These are phyloP conservation scores for Oreohelix idahoensis DNA, from an alignment of 1,140 invertebrate genomes.

Conservation along the genomic window DNA sequence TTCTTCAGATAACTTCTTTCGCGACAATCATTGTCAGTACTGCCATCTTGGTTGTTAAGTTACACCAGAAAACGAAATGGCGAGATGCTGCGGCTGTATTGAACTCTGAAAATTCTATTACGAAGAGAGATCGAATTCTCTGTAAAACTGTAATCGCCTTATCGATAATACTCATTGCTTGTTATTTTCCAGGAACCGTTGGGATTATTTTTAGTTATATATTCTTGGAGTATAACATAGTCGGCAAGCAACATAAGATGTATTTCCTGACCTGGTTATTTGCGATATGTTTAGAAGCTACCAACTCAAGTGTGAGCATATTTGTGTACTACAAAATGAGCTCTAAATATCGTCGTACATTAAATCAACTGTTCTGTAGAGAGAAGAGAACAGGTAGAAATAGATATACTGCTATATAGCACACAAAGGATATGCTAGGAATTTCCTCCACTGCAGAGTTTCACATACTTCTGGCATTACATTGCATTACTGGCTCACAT, in stretches of 20 bases:
- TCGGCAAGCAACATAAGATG: background rate
- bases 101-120: background rate
- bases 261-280: background rate
- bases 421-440: too few species aligned
- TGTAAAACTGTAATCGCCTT: background rate
- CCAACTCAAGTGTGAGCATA: background rate
- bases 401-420: too few species aligned
- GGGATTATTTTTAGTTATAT: background rate
- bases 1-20: background rate
- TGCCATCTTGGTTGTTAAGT: background rate
- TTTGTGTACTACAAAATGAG: background rate
- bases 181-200: background rate
- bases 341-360: background rate
- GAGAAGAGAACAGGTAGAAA: background rate
- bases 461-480: too few species aligned
- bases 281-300: background rate
- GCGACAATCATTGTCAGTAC: background rate
- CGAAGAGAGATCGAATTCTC: background rate
- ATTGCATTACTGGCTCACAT: too few species aligned
- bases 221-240: too few species aligned
- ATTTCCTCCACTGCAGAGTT: too few species aligned
- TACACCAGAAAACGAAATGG: background rate
- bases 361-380: background rate
- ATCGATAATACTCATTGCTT: background rate
- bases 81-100: background rate